Conservation (phyloP, 1,140 invertebrate genomes). For the Ridgeia piscesae region DNA sequence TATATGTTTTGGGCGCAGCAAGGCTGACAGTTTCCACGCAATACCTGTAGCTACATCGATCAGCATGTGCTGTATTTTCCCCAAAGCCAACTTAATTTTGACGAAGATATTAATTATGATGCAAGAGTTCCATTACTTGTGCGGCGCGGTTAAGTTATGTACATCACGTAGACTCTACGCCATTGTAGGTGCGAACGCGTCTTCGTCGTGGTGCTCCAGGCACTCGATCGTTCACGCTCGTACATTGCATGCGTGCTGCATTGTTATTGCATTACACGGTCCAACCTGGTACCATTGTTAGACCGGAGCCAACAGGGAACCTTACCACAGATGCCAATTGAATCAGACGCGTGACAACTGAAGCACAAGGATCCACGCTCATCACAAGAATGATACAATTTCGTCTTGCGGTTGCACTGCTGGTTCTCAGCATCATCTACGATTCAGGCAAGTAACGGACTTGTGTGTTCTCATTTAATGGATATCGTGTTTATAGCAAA, state of each 20-base stretch:
- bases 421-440: background rate
- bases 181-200: background rate
- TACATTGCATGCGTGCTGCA: background rate
- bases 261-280: background rate
- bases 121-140: background rate
- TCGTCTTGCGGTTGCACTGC: background rate
- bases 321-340: background rate
- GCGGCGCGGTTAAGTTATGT: background rate
- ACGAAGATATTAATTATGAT: background rate
- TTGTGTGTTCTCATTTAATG: background rate
- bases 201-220: too few species aligned
- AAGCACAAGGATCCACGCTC: background rate
- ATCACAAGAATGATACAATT: background rate
- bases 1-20: background rate
- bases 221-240: background rate
- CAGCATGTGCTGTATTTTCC: background rate
- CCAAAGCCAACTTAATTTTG: background rate
- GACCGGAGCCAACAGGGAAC: too few species aligned
- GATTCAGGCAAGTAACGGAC: background rate
- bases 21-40: background rate
- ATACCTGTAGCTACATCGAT: background rate
- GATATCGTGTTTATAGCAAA: too few species aligned
- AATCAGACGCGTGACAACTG: background rate
- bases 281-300: background rate
- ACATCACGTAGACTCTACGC: background rate